Evolutionary conservation across 1,140 invertebrate species (phyloP).

Genomic region (Phocides pigmalion): DNA sequence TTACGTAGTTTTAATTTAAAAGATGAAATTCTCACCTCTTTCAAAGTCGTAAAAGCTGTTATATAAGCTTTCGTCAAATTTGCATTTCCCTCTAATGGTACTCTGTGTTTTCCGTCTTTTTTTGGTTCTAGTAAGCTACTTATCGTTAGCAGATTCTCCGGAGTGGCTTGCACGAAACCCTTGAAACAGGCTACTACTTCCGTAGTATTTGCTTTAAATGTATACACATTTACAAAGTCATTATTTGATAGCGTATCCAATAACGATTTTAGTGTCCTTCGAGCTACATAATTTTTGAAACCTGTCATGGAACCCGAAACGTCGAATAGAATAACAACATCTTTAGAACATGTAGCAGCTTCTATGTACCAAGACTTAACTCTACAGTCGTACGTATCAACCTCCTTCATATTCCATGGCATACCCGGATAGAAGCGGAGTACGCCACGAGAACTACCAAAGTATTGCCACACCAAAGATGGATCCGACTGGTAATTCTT

Average conservation of each 20-base stretch:
- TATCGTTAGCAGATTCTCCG: slow-evolving; percentile 93
- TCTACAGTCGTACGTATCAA: slow-evolving; percentile 91
- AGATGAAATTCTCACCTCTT: slow-evolving; percentile 84
- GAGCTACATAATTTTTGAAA: slow-evolving; percentile 86
- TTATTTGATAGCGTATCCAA: slow-evolving; percentile 98
- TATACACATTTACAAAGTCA: slow-evolving; percentile 97
- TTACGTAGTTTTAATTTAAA: too few species aligned
- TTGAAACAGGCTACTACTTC: slow-evolving; percentile 93
- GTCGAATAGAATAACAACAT: slow-evolving; percentile 98
- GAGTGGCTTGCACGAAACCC: slow-evolving; percentile 95
- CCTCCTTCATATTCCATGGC: slow-evolving; percentile 81
- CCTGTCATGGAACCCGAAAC: slow-evolving; percentile 99
- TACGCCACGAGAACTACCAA: slow-evolving; percentile 96
- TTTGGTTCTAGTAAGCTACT: slow-evolving; percentile 88
- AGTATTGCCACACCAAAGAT: slow-evolving; percentile 97
- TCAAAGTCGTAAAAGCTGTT: slow-evolving; percentile 93
- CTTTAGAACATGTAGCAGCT: slow-evolving; percentile 98
- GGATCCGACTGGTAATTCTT: slow-evolving; percentile 95
- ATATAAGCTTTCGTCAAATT: slow-evolving; percentile 94
- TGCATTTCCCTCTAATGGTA: slow-evolving; percentile 88
- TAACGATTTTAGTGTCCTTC: slow-evolving; percentile 92
- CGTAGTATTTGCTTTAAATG: slow-evolving; percentile 87
- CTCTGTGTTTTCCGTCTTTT: slow-evolving; percentile 82
- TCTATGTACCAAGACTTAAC: slow-evolving; percentile 97
- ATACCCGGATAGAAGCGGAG: slow-evolving; percentile 94